Evolutionary conservation across 2,888 invertebrate species (phyloP).

Genomic region (Polylopha cassiicola): DNA sequence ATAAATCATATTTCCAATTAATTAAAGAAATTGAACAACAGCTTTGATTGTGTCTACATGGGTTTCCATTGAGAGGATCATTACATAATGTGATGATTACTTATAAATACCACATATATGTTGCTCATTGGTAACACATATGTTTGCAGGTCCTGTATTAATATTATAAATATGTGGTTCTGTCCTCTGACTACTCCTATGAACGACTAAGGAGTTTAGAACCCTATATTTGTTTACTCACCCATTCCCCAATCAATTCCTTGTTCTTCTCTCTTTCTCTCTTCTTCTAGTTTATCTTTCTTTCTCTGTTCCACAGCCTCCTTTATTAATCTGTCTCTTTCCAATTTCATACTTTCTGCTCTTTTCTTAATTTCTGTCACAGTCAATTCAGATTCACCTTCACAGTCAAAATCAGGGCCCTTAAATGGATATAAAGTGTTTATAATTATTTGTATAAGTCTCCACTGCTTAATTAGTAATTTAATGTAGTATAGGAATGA

Average conservation of each 20-base stretch:
- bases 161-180: too few species aligned
- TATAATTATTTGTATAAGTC: background rate
- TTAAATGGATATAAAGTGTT: constrained; percentile 32
- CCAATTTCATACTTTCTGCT: constrained; percentile 62
- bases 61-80: too few species aligned
- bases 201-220: too few species aligned
- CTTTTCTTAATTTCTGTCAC: constrained; percentile 84
- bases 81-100: too few species aligned
- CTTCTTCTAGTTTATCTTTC: constrained; percentile 61
- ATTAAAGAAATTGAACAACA: background rate
- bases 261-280: constrained; percentile 77
- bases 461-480: too few species aligned
- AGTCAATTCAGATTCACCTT: constrained; percentile 88
- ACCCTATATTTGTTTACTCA: constrained; percentile 42
- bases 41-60: too few species aligned
- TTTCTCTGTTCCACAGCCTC: constrained; percentile 67
- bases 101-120: too few species aligned
- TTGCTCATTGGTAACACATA: too few species aligned
- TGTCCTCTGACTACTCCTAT: too few species aligned
- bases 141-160: too few species aligned
- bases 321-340: constrained; percentile 61
- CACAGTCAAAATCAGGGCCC: constrained; percentile 91
- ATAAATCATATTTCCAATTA: background rate
- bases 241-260: constrained; percentile 97
- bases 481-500: too few species aligned